These are phyloP conservation scores for Phaetusa simplex DNA, from an alignment of 2,113 vertebrate genomes.

Conservation along the genomic window DNA sequence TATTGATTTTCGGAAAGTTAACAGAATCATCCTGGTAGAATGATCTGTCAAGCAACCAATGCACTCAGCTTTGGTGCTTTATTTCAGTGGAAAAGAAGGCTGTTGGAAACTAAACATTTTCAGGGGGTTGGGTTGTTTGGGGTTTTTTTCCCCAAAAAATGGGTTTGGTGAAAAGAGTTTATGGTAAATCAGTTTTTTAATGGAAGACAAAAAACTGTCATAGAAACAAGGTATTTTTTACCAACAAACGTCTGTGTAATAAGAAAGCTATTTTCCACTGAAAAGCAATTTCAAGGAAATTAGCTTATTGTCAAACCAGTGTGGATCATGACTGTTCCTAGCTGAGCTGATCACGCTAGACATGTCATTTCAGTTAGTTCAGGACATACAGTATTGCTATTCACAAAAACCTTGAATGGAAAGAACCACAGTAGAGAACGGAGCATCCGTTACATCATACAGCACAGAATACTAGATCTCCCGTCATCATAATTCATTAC, in stretches of 20 bases:
- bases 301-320: background rate
- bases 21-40: background rate
- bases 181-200: background rate
- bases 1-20: background rate
- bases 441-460: background rate
- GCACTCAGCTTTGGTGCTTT: background rate
- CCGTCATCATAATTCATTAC: background rate
- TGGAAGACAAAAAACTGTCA: background rate
- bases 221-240: background rate
- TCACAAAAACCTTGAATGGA: background rate
- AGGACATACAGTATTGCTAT: background rate
- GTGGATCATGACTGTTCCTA: background rate
- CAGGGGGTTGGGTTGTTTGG: background rate
- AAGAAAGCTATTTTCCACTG: background rate
- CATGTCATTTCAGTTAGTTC: background rate
- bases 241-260: background rate
- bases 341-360: background rate
- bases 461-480: background rate
- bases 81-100: background rate
- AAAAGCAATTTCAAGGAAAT: background rate
- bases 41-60: background rate
- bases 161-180: background rate
- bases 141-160: rapidly evolving
- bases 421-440: background rate
- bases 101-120: background rate